A percentile compares a stretch with the other conserved stretches of the same genome.
These are phyloP conservation scores for Rhingia rostrata DNA, from an alignment of 2,888 invertebrate species.

Conservation along the genomic window DNA sequence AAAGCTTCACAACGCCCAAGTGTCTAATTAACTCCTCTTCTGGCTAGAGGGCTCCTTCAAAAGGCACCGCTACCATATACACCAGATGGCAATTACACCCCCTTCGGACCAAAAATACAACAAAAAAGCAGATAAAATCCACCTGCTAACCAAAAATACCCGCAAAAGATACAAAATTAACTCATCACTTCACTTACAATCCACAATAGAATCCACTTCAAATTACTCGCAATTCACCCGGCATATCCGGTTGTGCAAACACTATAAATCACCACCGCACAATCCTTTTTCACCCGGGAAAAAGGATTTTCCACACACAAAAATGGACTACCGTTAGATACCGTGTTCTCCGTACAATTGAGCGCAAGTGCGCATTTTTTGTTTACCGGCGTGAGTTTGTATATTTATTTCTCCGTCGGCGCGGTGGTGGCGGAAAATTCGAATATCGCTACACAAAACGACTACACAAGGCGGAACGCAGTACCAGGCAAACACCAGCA, in stretches of 20 bases:
- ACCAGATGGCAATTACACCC: slow-evolving; percentile 61
- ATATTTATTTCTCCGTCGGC: too few species aligned
- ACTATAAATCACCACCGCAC: slow-evolving; percentile 21
- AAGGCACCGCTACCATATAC: slow-evolving; percentile 24
- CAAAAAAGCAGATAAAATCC: slow-evolving; percentile 37
- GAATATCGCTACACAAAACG: background rate
- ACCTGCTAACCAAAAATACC: slow-evolving; percentile 51
- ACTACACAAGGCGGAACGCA: slow-evolving; percentile 13
- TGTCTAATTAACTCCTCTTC: slow-evolving; percentile 56
- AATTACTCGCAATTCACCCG: slow-evolving; percentile 37
- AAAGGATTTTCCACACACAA: slow-evolving; percentile 34
- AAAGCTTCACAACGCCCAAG: slow-evolving; percentile 40
- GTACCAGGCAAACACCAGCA: slow-evolving; percentile 11
- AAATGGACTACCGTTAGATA: background rate
- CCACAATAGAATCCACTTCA: slow-evolving; percentile 57
- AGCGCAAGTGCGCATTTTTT: background rate
- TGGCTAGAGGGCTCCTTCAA: slow-evolving; percentile 14
- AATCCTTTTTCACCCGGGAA: slow-evolving; percentile 8
- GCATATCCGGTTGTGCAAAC: slow-evolving; percentile 57
- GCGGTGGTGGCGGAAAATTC: too few species aligned
- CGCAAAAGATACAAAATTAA: slow-evolving; percentile 26
- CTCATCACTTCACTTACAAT: slow-evolving; percentile 31
- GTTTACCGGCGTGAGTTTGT: slow-evolving; percentile 30
- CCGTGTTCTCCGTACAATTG: too few species aligned
- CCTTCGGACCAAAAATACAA: slow-evolving; percentile 20